These are phyloP conservation scores for Malurus alboscapulatus DNA, from an alignment of 2,113 vertebrate genomes.

Conservation along the genomic window DNA sequence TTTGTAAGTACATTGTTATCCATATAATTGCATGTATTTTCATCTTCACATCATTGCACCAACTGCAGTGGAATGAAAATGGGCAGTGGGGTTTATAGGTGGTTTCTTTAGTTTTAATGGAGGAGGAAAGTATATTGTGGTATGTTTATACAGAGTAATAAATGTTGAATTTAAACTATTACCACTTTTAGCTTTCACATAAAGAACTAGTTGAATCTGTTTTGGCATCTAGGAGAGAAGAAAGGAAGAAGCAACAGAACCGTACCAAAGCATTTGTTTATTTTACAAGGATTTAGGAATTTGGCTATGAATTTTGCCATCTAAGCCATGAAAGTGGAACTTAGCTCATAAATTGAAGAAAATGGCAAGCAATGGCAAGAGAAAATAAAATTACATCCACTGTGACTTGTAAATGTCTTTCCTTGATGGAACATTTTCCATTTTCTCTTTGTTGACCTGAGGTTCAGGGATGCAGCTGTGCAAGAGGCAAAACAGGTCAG, in stretches of 20 bases:
- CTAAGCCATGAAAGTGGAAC: not conserved
- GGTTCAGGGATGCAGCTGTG: not conserved
- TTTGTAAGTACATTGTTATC: not conserved
- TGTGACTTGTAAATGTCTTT: not conserved
- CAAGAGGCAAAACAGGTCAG: not conserved
- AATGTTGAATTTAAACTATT: not conserved
- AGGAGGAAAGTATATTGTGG: not conserved
- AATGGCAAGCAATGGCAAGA: not conserved
- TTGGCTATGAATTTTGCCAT: not conserved
- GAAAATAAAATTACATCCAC: not conserved
- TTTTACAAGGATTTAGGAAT: not conserved
- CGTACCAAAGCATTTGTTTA: not conserved
- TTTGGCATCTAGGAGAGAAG: not conserved
- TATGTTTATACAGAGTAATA: not conserved
- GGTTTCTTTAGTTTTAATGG: not conserved
- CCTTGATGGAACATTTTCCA: not conserved
- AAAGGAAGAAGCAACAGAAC: not conserved
- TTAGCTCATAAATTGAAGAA: not conserved
- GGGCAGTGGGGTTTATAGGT: not conserved
- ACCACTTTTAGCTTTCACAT: not conserved
- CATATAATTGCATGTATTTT: not conserved
- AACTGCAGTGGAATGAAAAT: not conserved
- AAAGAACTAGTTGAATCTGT: not conserved
- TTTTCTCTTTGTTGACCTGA: not conserved
- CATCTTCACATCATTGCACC: not conserved